Evolutionary conservation across 2,888 invertebrate species (phyloP), one percentile per base, ranked within the genome.

Genomic region (Acanthosepion pharaonis): DNA sequence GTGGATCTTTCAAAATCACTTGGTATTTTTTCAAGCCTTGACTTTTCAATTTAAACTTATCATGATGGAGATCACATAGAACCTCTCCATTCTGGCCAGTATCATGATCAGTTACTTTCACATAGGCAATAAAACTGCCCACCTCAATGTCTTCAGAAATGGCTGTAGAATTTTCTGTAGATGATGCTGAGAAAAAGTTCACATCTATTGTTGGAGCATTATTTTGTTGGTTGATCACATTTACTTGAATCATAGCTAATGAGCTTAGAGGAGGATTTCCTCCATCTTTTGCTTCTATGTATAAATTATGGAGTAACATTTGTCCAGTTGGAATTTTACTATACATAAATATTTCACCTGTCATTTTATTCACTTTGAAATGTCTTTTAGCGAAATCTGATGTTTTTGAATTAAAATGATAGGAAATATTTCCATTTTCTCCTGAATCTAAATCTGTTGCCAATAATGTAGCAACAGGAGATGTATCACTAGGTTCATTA

Each of bases 31-130:
- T 78, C n/a, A 78, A 78, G 15, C 78, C 78, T 78, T 78, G 78
- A 78, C 78, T 78, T 78, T 78, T 78, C 78, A 78, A n/a, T 78
- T 78, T 78, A 78, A 78, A 78, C 78, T 78, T 78, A 78, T 78
- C 78, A 78, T 78, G 78, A 78, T 78, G 78, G 11, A 78, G 78
- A 78, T 78, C 78, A 78, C 78, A 78, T 78, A 78, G 33, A 78
- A 78, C 78, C 15, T 78, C 78, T 78, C 78, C 78, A 78, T 78
- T 78, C 78, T 78, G 78, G 33, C 78, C 78, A 78, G 33, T n/a
- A 78, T 78, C 78, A 78, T 78, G 78, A n/a, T 78, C 78, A 33
- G 78, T 78, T 78, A 78, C 33, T 78, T 78, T 78, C n/a, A 78
- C 78, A 78, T 78, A 78, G 9, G 78, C 78, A 78, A 78, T 78